Conservation (phyloP, 2,797 vertebrate species). For the Hippoglossus hippoglossus region DNA sequence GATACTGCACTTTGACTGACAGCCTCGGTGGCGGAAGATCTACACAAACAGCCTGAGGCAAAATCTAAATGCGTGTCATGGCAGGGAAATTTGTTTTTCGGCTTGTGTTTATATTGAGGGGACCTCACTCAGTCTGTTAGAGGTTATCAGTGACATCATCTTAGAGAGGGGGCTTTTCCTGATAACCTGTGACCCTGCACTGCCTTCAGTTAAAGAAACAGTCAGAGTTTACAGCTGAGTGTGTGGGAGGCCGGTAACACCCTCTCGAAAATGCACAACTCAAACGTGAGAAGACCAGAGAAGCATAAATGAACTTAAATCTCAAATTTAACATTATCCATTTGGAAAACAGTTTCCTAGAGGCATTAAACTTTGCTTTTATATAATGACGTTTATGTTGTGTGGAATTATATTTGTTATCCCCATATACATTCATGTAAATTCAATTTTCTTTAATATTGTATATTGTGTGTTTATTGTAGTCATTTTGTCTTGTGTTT, state of each 20-base stretch:
- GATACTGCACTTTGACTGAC: conserved; percentile 4
- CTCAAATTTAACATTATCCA: too few species aligned
- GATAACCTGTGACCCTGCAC: conserved; percentile 63
- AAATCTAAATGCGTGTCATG: conserved; percentile 20
- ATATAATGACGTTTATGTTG: too few species aligned
- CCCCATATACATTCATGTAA: too few species aligned
- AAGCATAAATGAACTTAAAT: too few species aligned
- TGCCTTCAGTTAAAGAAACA: conserved; percentile 49
- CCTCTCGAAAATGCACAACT: neutral
- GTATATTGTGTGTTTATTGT: too few species aligned
- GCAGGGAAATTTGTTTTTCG: conserved; percentile 38
- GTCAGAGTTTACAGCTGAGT: conserved; percentile 21
- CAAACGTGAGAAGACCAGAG: too few species aligned
- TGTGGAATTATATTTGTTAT: too few species aligned
- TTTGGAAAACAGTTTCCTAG: neutral
- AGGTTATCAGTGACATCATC: conserved; percentile 67
- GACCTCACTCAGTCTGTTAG: conserved; percentile 25
- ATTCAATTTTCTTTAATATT: too few species aligned
- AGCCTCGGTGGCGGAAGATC: neutral
- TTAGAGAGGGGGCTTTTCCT: conserved; percentile 38
- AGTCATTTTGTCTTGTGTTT: neutral
- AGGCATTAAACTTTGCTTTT: neutral
- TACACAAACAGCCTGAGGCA: conserved; percentile 14
- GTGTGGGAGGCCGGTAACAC: conserved; percentile 5
- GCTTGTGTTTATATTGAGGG: conserved; percentile 52